A percentile compares a stretch with the other conserved stretches of the same genome.
These are phyloP conservation scores for Sphaeramia orbicularis DNA, from an alignment of 2,797 vertebrate genomes.

Conservation along the genomic window DNA sequence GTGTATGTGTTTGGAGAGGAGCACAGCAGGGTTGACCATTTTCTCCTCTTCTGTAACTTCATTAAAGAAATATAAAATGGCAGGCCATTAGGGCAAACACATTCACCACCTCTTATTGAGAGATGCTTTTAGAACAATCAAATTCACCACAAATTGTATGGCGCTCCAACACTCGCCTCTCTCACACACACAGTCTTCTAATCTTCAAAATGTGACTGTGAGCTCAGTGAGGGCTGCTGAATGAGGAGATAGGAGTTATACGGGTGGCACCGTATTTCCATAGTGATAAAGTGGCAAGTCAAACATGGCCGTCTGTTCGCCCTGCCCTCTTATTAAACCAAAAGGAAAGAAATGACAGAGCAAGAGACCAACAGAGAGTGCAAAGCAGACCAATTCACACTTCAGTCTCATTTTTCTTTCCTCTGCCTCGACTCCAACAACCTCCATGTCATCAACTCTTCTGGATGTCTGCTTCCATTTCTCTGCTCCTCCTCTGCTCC, in stretches of 20 bases:
- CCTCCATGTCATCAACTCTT: slow-evolving; percentile 26
- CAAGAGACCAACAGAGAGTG: slow-evolving; percentile 42
- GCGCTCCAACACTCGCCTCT: slow-evolving; percentile 49
- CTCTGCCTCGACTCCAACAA: slow-evolving; percentile 30
- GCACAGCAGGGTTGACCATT: slow-evolving; percentile 64
- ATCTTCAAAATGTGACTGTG: slow-evolving; percentile 59
- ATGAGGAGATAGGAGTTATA: slow-evolving; percentile 60
- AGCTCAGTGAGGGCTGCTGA: slow-evolving; percentile 53
- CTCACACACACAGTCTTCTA: slow-evolving; percentile 30
- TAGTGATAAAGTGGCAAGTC: slow-evolving; percentile 75
- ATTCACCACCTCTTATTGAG: slow-evolving; percentile 81
- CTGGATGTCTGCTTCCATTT: slow-evolving; percentile 13
- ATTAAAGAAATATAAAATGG: slow-evolving; percentile 86
- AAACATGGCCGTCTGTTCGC: slow-evolving; percentile 64
- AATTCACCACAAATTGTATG: slow-evolving; percentile 77
- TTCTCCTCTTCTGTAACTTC: slow-evolving; percentile 80
- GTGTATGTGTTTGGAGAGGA: slow-evolving; percentile 25
- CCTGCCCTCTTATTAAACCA: slow-evolving; percentile 68
- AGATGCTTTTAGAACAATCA: slow-evolving; percentile 86
- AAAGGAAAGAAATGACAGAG: slow-evolving; percentile 35
- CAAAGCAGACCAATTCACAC: slow-evolving; percentile 55
- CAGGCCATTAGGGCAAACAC: slow-evolving; percentile 82
- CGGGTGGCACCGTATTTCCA: slow-evolving; percentile 65
- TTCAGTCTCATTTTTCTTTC: slow-evolving; percentile 51
- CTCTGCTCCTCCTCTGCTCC: slow-evolving; percentile 33